Evolutionary conservation across 2,888 invertebrate genomes (phyloP).

Genomic region (Tetrapedia diversipes): DNA sequence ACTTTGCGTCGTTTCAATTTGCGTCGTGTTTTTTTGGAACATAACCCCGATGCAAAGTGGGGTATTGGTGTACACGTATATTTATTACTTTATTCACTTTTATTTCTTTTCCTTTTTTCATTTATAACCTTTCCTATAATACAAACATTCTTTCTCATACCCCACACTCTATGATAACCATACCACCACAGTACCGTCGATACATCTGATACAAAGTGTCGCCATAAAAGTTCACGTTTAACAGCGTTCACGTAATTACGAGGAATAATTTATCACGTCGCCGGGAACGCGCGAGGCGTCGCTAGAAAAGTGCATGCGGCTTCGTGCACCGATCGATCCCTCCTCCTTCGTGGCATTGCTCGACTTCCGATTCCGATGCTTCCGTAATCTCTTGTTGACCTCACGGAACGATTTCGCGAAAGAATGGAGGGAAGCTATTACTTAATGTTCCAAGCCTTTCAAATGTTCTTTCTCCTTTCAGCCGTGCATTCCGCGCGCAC

Average conservation of each 20-base stretch:
- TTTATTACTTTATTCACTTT: no score
- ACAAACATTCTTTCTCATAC: no score
- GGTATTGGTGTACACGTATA: no score
- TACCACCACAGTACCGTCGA: no score
- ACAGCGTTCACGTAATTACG: neutral
- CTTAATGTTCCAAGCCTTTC: constrained; percentile 29
- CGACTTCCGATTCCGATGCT: constrained; percentile 41
- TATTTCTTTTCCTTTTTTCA: no score
- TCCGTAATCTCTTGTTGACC: constrained; percentile 52
- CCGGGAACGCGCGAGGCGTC: constrained; percentile 1
- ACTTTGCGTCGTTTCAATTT: no score
- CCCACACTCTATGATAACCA: no score
- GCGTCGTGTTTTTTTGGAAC: no score
- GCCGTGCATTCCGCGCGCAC: neutral
- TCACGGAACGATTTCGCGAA: constrained; percentile 22
- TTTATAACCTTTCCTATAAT: no score
- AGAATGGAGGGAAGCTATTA: constrained; percentile 46
- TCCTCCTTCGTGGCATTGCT: constrained; percentile 31
- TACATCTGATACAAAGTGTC: neutral
- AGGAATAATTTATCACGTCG: constrained; percentile 27
- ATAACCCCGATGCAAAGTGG: no score
- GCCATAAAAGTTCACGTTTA: constrained; percentile 8
- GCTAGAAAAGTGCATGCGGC: constrained; percentile 17
- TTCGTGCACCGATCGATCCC: constrained; percentile 32
- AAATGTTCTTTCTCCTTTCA: constrained; percentile 8